Conservation (phyloP, 2,113 vertebrate genomes). For the Alligator sinensis region DNA sequence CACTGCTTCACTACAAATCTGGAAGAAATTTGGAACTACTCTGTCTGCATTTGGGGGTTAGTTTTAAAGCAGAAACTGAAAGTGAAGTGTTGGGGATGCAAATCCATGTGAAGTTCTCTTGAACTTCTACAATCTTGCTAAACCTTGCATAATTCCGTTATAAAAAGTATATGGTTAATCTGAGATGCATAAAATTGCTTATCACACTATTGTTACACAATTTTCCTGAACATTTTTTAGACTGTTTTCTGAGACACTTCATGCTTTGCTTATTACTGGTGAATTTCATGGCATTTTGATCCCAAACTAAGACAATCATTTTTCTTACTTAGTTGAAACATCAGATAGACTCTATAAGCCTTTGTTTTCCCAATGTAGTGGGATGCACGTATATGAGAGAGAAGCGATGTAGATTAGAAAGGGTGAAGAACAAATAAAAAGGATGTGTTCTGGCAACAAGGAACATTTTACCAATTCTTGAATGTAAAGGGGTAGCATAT, state of each 20-base stretch:
- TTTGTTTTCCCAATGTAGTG: not conserved
- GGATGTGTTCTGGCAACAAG: not conserved
- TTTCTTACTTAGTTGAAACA: not conserved
- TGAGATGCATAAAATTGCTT: not conserved
- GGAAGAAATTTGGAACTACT: not conserved
- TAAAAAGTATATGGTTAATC: slow-evolving; percentile 2
- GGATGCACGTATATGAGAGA: not conserved
- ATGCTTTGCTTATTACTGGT: not conserved
- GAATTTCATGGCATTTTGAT: not conserved
- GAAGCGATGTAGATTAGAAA: not conserved
- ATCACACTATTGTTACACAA: not conserved
- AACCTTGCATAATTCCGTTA: not conserved
- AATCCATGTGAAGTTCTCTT: not conserved
- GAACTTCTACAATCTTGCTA: not conserved
- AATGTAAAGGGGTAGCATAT: not conserved
- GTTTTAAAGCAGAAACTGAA: not conserved
- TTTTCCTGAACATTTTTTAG: not conserved
- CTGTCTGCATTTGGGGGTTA: not conserved
- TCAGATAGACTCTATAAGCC: not conserved
- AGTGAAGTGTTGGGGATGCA: not conserved
- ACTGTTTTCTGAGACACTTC: slow-evolving; percentile 20
- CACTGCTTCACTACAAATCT: not conserved
- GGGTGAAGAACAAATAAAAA: not conserved
- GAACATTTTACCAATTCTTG: not conserved
- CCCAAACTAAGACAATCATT: not conserved